Percentiles rank a stretch among this genome's conserved stretches.
Conservation (phyloP, 2,113 vertebrate genomes). For the Labrus mixtus region DNA sequence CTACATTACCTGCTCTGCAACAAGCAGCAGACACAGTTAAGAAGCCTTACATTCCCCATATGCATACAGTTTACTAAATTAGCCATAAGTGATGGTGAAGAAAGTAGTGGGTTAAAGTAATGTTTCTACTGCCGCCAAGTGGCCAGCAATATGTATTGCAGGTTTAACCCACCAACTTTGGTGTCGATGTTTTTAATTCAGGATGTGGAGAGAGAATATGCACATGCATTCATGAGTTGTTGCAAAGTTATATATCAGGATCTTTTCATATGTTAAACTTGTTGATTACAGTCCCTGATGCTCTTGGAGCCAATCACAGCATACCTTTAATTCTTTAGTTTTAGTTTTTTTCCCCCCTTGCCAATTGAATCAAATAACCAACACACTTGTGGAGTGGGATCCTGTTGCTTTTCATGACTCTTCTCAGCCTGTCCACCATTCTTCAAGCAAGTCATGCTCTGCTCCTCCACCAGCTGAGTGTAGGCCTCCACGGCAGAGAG, state of each 20-base stretch:
- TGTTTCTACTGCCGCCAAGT: neutral
- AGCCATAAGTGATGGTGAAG: too few species aligned
- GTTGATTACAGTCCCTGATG: neutral
- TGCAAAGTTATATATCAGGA: neutral
- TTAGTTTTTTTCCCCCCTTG: neutral
- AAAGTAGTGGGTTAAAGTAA: neutral
- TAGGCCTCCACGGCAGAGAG: constrained; percentile 75
- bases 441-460: constrained; percentile 60
- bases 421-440: constrained; percentile 80
- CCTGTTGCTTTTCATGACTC: constrained; percentile 81
- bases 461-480: constrained; percentile 81
- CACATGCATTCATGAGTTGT: too few species aligned
- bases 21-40: neutral
- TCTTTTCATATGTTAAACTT: neutral
- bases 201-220: too few species aligned
- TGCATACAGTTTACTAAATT: neutral
- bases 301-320: too few species aligned
- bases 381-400: constrained; percentile 71
- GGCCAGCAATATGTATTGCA: neutral
- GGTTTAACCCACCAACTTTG: neutral
- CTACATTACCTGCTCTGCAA: neutral
- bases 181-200: too few species aligned
- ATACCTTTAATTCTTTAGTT: neutral
- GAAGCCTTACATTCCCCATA: neutral
- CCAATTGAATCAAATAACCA: neutral